A percentile compares a stretch with the other conserved stretches of the same genome.
Evolutionary conservation across 2,888 invertebrate genomes (phyloP).

Genomic region (Oxytorus armatus): DNA sequence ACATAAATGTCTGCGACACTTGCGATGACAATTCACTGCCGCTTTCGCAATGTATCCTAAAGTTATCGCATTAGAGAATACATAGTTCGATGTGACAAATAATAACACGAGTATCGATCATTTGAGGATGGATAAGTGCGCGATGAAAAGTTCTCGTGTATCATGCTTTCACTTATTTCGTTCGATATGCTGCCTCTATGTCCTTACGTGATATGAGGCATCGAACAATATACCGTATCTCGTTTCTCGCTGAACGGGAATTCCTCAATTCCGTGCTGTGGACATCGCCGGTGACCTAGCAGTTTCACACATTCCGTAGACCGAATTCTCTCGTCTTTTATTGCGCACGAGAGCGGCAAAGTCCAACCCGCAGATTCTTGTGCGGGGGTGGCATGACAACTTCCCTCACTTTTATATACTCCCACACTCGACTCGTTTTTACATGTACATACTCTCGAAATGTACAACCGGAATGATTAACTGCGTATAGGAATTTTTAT

Average conservation of each 20-base stretch:
- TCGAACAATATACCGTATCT: constrained; percentile 38
- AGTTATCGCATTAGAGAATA: no score
- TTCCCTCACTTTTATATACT: neutral
- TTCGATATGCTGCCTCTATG: no score
- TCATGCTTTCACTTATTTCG: no score
- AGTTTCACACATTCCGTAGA: constrained; percentile 41
- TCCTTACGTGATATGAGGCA: neutral
- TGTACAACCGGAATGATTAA: neutral
- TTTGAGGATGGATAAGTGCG: no score
- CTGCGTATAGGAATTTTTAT: no score
- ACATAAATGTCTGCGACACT: no score
- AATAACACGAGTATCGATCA: no score
- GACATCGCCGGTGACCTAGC: constrained; percentile 11
- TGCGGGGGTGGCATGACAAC: neutral
- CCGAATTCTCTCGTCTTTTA: constrained; percentile 28
- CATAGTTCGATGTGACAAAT: no score
- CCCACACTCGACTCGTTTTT: neutral
- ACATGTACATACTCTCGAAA: neutral
- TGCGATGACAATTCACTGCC: no score
- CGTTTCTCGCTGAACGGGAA: constrained; percentile 11
- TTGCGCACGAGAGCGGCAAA: constrained; percentile 13
- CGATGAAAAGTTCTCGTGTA: no score
- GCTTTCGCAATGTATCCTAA: no score
- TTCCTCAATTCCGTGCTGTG: constrained; percentile 38
- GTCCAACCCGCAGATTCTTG: constrained; percentile 19